A percentile compares a stretch with the other conserved stretches of the same genome.
These are phyloP conservation scores for Desmophyllum pertusum DNA, from an alignment of 92 coral and sea anemone species.

Conservation along the genomic window DNA sequence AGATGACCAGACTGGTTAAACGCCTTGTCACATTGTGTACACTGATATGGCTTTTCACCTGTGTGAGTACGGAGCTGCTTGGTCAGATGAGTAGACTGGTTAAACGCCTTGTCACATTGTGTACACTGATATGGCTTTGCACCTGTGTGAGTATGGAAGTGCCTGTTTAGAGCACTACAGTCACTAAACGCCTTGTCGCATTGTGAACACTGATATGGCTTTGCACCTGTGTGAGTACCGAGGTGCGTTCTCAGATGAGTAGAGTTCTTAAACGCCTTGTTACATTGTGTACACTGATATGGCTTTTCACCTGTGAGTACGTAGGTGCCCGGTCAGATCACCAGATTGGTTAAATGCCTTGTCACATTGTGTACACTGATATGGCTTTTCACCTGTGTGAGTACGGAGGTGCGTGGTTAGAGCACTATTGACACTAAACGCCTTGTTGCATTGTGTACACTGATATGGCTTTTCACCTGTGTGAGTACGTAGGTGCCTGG, in stretches of 20 bases:
- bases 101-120: no score
- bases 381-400: conserved; percentile 58
- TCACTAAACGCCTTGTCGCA: conserved; percentile 58
- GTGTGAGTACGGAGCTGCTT: conserved; percentile 53
- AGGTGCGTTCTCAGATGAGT: conserved; percentile 14
- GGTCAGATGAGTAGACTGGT: no score
- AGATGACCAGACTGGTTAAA: no score
- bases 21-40: conserved; percentile 58
- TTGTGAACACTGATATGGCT: conserved; percentile 54
- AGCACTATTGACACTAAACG: no score
- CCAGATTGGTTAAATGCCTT: conserved; percentile 36
- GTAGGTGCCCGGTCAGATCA: conserved; percentile 44
- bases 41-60: conserved; percentile 54
- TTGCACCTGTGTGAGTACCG: conserved; percentile 57
- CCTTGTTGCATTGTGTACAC: conserved; percentile 45
- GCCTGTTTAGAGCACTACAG: no score
- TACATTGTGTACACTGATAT: conserved; percentile 48
- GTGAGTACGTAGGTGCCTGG: conserved; percentile 49
- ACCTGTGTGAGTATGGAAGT: no score
- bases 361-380: conserved; percentile 57
- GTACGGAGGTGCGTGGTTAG: conserved; percentile 46
- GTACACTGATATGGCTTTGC: no score
- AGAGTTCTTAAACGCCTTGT: conserved; percentile 7
- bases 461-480: conserved; percentile 52
- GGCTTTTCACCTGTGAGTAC: conserved; percentile 55